These are phyloP conservation scores for Zoanthus sansibaricus DNA, from an alignment of 92 coral and sea anemone species.

Conservation along the genomic window DNA sequence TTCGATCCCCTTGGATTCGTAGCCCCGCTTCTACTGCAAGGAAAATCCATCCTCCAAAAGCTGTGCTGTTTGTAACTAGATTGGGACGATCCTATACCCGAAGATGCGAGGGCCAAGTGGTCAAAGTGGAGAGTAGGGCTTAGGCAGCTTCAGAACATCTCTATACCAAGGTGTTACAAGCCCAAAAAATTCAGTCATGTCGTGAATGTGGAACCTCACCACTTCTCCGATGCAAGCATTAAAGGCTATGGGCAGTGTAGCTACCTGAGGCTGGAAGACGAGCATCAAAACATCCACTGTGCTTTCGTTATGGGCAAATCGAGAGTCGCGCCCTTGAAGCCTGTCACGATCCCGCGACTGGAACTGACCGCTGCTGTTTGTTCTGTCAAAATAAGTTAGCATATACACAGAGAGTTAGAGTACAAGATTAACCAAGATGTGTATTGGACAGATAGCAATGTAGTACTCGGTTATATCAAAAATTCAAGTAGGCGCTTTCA, in stretches of 20 bases:
- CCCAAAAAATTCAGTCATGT: not conserved
- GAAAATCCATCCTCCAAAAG: conserved; percentile 51
- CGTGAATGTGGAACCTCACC: conserved; percentile 4
- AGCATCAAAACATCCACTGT: not conserved
- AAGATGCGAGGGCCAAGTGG: conserved; percentile 26
- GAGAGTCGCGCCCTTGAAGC: conserved; percentile 49
- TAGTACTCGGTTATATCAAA: conserved; percentile 38
- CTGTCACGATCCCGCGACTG: conserved; percentile 7
- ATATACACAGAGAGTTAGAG: conserved; percentile 5
- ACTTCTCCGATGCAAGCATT: conserved; percentile 49
- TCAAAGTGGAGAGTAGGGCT: conserved; percentile 42
- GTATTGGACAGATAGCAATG: conserved; percentile 54
- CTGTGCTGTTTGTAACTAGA: conserved; percentile 34
- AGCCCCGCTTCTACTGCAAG: conserved; percentile 42
- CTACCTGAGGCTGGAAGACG: not conserved
- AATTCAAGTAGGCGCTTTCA: conserved; percentile 49
- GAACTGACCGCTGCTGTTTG: conserved; percentile 21
- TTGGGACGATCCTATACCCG: conserved; percentile 58
- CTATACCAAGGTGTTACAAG: conserved; percentile 10
- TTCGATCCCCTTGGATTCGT: conserved; percentile 55
- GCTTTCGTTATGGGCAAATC: conserved; percentile 27
- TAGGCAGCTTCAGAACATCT: not conserved
- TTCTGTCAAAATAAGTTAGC: not conserved
- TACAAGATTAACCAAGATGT: not conserved
- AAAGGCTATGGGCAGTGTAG: conserved; percentile 45